Evolutionary conservation across 2,797 vertebrate genomes (phyloP).

Genomic region (Bufotes viridis): DNA sequence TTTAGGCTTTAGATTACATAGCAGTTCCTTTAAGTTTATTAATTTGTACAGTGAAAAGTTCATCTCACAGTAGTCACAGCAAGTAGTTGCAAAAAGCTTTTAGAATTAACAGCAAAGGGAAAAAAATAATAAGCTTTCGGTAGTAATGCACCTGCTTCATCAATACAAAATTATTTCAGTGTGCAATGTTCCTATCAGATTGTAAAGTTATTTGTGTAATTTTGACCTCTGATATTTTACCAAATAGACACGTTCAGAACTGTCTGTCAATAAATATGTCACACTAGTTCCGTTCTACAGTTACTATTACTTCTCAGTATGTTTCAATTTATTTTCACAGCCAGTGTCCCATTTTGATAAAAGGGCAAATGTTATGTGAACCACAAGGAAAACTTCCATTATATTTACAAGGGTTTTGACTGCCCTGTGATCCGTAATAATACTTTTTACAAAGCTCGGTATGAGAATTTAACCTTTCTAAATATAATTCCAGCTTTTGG

Average conservation of each 20-base stretch:
- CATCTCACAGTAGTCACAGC: not conserved
- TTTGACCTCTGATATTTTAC: not conserved
- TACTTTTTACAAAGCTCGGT: constrained; percentile 43
- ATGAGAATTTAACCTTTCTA: constrained; percentile 51
- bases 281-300: not conserved
- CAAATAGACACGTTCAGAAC: constrained; percentile 25
- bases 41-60: constrained; percentile 15
- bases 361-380: constrained; percentile 52
- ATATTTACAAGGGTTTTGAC: constrained; percentile 55
- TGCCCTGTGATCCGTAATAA: constrained; percentile 55
- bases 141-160: not conserved
- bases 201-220: not conserved
- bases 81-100: not conserved
- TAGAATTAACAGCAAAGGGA: constrained; percentile 13
- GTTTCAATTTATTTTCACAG: constrained; percentile 49
- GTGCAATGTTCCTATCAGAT: not conserved
- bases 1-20: not conserved
- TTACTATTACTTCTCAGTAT: constrained; percentile 37
- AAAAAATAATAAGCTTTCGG: not conserved
- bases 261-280: constrained; percentile 23
- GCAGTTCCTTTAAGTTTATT: not conserved
- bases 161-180: not conserved
- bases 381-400: constrained; percentile 52
- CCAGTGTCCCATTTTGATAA: constrained; percentile 40
- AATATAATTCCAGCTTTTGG: constrained; percentile 42